These are phyloP conservation scores for Eudasyphora cyanicolor DNA, from an alignment of 2,888 invertebrate species.

Conservation along the genomic window DNA sequence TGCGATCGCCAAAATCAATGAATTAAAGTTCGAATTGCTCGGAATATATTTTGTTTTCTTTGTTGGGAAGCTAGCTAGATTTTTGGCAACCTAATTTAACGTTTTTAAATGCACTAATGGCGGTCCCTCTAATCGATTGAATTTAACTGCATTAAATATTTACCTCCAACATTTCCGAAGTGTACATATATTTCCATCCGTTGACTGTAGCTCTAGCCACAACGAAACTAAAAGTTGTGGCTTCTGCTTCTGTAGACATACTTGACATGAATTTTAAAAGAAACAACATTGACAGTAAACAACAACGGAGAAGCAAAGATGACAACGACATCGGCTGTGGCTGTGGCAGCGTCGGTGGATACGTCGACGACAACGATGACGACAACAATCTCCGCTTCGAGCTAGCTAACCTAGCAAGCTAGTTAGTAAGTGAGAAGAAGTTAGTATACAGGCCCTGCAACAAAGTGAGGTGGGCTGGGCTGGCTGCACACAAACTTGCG, in stretches of 20 bases:
- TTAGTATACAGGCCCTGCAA: neutral
- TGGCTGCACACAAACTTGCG: no score
- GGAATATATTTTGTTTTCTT: no score
- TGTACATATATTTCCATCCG: neutral
- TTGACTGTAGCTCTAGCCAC: conserved; percentile 31
- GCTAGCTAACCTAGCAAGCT: neutral
- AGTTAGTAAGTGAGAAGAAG: neutral
- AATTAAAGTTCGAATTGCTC: no score
- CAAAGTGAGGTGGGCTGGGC: neutral
- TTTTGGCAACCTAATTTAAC: no score
- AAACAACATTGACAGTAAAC: conserved; percentile 50
- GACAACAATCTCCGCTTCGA: neutral
- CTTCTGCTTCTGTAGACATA: conserved; percentile 32
- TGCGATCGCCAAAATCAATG: no score
- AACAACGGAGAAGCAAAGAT: neutral
- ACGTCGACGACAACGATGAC: neutral
- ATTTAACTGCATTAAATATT: no score
- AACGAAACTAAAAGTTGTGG: conserved; percentile 58
- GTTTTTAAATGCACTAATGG: no score
- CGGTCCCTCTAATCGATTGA: no score
- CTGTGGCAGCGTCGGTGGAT: no score
- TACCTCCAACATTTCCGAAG: no score
- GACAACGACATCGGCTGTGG: neutral
- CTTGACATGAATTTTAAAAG: conserved; percentile 60
- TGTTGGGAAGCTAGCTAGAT: no score